Evolutionary conservation across 30 jellyfish, hydroid and myxozoan genomes (phyloP).

Genomic region (Mastigias papua): DNA sequence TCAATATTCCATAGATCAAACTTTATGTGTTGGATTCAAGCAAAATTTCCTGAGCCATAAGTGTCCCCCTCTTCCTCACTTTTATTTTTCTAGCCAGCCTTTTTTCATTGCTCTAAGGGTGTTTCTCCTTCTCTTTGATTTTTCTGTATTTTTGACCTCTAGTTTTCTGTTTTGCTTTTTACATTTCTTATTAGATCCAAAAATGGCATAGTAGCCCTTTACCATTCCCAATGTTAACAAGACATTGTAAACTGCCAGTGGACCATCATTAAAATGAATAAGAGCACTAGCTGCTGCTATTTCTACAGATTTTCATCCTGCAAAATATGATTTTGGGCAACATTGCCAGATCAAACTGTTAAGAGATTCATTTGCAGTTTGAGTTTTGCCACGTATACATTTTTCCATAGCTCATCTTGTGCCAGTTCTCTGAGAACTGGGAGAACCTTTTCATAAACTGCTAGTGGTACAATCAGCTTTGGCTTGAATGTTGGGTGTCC

Average conservation of each 20-base stretch:
- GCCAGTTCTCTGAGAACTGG: slow-evolving; percentile 7
- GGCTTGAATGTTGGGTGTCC: neutral
- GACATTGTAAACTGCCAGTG: neutral
- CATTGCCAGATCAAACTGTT: slow-evolving; percentile 10
- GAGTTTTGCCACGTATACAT: slow-evolving; percentile 3
- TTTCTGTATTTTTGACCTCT: neutral
- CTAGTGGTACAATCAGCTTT: neutral
- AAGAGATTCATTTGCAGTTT: slow-evolving; percentile 24
- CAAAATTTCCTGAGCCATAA: neutral
- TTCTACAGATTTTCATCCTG: slow-evolving; percentile 13
- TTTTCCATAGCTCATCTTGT: slow-evolving; percentile 5
- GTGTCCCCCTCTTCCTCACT: neutral
- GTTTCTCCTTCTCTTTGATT: neutral
- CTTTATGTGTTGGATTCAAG: neutral
- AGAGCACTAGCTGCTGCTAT: slow-evolving; percentile 6
- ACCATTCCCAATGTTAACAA: neutral
- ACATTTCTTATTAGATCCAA: neutral
- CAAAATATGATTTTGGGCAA: slow-evolving; percentile 15
- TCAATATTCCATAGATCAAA: neutral
- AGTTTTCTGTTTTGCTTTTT: neutral
- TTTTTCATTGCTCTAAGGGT: neutral
- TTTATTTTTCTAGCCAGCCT: neutral
- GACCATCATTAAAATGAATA: neutral
- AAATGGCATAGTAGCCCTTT: neutral
- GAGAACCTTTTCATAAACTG: neutral